phyloP scores from a whole-genome alignment of 2,888 invertebrate species.

The Eupsilia transversa region DNA sequence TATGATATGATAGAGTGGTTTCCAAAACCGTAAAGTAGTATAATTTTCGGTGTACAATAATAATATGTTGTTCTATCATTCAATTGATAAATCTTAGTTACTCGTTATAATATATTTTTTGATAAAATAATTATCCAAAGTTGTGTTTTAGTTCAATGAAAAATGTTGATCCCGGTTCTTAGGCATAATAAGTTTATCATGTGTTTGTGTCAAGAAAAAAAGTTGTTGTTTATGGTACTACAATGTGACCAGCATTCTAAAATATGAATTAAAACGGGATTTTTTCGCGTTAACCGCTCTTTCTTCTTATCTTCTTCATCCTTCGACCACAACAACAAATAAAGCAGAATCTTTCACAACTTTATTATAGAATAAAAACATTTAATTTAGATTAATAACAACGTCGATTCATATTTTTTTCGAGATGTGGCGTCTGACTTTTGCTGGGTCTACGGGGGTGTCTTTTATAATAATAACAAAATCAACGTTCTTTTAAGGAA shows the following conservation, averaged over 20 bases:
- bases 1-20: slow-evolving; percentile 47
- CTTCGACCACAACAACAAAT: too few species aligned
- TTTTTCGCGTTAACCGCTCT: background rate
- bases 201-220: slow-evolving; percentile 2
- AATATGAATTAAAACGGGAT: background rate
- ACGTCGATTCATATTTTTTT: background rate
- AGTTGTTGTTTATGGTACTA: slow-evolving; percentile 49
- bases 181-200: background rate
- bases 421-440: background rate
- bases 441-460: background rate
- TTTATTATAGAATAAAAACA: background rate
- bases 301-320: background rate
- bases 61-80: too few species aligned
- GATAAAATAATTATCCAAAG: background rate
- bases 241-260: slow-evolving; percentile 28
- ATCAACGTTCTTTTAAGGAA: background rate
- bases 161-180: background rate
- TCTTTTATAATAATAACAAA: too few species aligned
- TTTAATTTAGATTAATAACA: background rate
- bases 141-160: too few species aligned
- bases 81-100: too few species aligned
- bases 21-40: slow-evolving; percentile 32
- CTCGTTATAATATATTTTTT: background rate
- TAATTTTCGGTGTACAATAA: background rate
- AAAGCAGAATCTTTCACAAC: background rate